phyloP scores from a whole-genome alignment of 1,140 invertebrate species.

The Wiebesia pumilae region DNA sequence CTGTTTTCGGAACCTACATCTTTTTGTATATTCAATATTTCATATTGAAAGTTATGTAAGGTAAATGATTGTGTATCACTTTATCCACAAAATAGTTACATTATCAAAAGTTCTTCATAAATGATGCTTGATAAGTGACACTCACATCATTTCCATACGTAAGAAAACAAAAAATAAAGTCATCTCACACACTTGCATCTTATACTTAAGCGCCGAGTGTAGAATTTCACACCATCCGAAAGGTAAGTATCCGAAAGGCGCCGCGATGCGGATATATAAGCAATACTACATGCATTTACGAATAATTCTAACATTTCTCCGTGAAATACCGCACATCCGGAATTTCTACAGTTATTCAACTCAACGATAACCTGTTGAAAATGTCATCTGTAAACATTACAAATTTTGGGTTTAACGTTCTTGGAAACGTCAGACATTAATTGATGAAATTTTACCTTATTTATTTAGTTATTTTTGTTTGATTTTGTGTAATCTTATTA shows the following conservation, averaged over 20 bases:
- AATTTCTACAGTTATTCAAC: neutral
- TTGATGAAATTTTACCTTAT: neutral
- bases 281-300: neutral
- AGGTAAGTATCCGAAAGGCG: constrained; percentile 15
- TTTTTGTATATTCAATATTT: too few relatives aligned
- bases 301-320: constrained; percentile 45
- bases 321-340: constrained; percentile 42
- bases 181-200: neutral
- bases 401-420: neutral
- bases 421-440: neutral
- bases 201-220: constrained; percentile 32
- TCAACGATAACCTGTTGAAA: constrained; percentile 6
- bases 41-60: too few relatives aligned
- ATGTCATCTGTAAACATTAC: constrained; percentile 43
- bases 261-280: constrained; percentile 5
- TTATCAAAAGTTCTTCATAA: neutral
- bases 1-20: too few relatives aligned
- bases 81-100: too few relatives aligned
- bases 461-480: too few relatives aligned
- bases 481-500: too few relatives aligned
- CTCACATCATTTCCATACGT: neutral
- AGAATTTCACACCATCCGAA: constrained; percentile 51
- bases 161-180: neutral
- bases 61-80: too few relatives aligned
- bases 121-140: neutral